These are phyloP conservation scores for Carcinoscorpius rotundicauda DNA, from an alignment of 1,140 invertebrate species.

Conservation along the genomic window DNA sequence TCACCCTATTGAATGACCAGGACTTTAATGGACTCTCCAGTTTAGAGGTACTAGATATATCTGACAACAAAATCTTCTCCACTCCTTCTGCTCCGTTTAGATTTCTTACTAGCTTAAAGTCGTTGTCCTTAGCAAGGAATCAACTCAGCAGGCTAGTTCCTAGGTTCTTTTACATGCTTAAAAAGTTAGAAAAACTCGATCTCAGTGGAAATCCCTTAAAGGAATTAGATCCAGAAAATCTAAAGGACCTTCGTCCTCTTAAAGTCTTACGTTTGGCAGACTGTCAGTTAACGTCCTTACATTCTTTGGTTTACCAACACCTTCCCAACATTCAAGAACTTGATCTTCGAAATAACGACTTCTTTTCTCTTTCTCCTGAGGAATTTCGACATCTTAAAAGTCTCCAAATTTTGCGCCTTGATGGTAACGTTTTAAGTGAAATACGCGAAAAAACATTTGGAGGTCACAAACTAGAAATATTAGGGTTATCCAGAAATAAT, in stretches of 20 bases:
- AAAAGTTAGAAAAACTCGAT: constrained; percentile 52
- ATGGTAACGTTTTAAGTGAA: constrained; percentile 56
- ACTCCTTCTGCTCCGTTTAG: constrained; percentile 55
- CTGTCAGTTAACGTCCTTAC: constrained; percentile 23
- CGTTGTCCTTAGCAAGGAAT: constrained; percentile 56
- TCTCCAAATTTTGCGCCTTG: constrained; percentile 50
- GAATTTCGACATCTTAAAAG: constrained; percentile 36
- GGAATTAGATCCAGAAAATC: constrained; percentile 49
- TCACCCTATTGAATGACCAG: constrained; percentile 46
- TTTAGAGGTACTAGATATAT: constrained; percentile 35
- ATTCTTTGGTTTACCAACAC: constrained; percentile 24
- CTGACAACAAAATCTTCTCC: constrained; percentile 38
- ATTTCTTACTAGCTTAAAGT: constrained; percentile 46
- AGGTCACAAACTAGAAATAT: constrained; percentile 35
- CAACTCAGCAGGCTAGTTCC: constrained; percentile 51
- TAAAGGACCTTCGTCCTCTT: constrained; percentile 31
- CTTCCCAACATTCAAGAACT: constrained; percentile 23
- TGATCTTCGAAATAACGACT: constrained; percentile 46
- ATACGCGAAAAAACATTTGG: constrained; percentile 57
- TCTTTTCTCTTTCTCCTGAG: constrained; percentile 41
- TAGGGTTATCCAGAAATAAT: constrained; percentile 52
- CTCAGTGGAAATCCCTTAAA: constrained; percentile 58
- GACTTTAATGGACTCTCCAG: constrained; percentile 35
- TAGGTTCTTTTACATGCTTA: constrained; percentile 50
- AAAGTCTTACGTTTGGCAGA: constrained; percentile 49